Percentiles rank a stretch among this genome's conserved stretches.
Conservation (phyloP, 2,888 invertebrate genomes). For the Orthosia gracilis region DNA sequence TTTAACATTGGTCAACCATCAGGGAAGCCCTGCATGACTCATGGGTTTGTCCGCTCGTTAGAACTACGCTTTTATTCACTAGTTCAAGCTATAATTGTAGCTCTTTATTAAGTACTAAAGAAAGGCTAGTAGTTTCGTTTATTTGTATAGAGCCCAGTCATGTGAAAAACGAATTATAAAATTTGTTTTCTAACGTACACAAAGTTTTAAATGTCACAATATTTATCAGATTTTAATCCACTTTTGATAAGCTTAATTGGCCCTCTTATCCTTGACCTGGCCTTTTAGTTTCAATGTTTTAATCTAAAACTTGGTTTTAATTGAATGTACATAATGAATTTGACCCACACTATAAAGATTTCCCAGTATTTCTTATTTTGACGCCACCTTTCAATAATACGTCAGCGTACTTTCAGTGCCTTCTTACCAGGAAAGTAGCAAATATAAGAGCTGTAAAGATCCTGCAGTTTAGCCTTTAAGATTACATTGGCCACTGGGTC, state of each 20-base stretch:
- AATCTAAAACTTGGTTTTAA: neutral
- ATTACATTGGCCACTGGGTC: neutral
- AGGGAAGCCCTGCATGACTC: constrained; percentile 73
- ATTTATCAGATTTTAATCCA: constrained; percentile 24
- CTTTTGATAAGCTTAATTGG: neutral
- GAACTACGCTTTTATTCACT: constrained; percentile 19
- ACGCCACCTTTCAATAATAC: neutral
- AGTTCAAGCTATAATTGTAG: constrained; percentile 10
- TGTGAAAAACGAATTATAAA: constrained; percentile 4
- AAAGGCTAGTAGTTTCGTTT: neutral
- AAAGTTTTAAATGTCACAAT: neutral
- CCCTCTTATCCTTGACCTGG: constrained; percentile 2
- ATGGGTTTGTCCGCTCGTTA: constrained; percentile 72
- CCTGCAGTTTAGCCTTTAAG: neutral
- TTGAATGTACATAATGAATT: neutral
- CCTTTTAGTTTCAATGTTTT: constrained; percentile 6
- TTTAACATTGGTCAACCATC: constrained; percentile 21
- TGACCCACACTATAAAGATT: neutral
- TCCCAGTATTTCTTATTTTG: neutral
- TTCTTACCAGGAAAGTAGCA: neutral
- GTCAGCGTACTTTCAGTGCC: neutral
- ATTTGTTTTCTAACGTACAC: neutral
- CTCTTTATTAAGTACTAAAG: neutral
- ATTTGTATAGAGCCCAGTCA: neutral
- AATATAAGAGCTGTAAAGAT: neutral